Percentiles rank a stretch among this genome's conserved stretches.
phyloP scores from a whole-genome alignment of 2,888 invertebrate species.

The Copidosoma aretas region DNA sequence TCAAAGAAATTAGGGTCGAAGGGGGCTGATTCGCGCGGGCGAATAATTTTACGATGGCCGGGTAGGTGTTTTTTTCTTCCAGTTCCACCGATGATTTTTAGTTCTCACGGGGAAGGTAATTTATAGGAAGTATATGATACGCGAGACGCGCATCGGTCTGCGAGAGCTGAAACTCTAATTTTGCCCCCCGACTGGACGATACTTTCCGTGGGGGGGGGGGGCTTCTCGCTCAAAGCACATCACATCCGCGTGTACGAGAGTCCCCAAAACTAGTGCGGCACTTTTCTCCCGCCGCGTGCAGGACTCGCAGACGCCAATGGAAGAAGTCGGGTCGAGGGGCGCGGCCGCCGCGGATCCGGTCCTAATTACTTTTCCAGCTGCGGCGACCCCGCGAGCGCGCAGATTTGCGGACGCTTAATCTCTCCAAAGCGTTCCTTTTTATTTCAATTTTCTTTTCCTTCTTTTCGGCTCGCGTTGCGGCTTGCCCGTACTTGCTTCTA shows the following conservation, averaged over 20 bases:
- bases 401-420: background rate
- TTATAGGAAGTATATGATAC: too few species aligned
- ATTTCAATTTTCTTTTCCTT: background rate
- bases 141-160: background rate
- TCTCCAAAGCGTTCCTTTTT: too few species aligned
- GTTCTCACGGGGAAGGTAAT: too few species aligned
- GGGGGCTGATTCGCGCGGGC: too few species aligned
- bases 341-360: conserved; percentile 26
- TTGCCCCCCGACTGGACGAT: conserved; percentile 3
- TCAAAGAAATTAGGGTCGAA: too few species aligned
- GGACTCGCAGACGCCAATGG: background rate
- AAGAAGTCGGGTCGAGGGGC: background rate
- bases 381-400: background rate
- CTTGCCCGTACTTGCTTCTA: too few species aligned
- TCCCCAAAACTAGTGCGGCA: conserved; percentile 14
- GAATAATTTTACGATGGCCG: too few species aligned
- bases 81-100: too few species aligned
- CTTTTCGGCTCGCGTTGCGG: background rate
- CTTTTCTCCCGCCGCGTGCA: conserved; percentile 1
- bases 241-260: conserved; percentile 22
- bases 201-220: too few species aligned
- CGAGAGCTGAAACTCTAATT: conserved; percentile 29
- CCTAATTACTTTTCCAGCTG: conserved; percentile 26
- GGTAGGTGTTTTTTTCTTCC: too few species aligned
- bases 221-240: conserved; percentile 9